These are phyloP conservation scores for Drosophila melanogaster DNA, from an alignment of 1,140 invertebrate species.

Conservation along the genomic window DNA sequence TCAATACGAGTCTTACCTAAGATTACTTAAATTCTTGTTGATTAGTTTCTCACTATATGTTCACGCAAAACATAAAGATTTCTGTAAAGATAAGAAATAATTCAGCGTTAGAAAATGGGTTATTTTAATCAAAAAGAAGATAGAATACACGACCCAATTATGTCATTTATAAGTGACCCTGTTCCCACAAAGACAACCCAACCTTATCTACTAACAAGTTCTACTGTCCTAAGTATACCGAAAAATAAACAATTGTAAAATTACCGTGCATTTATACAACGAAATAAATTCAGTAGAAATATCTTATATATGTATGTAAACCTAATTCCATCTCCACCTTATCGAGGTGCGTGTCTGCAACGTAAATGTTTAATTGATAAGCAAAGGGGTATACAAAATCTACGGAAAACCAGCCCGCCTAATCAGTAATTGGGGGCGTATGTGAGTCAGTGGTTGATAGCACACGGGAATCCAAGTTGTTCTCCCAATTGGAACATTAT, in stretches of 20 bases:
- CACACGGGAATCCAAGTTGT: conserved; percentile 18
- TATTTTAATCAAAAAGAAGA: conserved; percentile 26
- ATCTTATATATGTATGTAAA: background rate
- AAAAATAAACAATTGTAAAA: conserved; percentile 20
- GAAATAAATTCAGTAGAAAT: conserved; percentile 12
- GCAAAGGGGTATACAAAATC: conserved; percentile 13
- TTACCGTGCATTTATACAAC: conserved; percentile 13
- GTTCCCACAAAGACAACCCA: conserved; percentile 18
- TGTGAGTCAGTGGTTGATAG: conserved; percentile 40
- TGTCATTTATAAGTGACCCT: conserved; percentile 17
- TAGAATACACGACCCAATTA: conserved; percentile 17
- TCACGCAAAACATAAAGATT: conserved; percentile 36
- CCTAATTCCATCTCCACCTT: conserved; percentile 13
- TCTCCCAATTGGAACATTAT: conserved; percentile 8
- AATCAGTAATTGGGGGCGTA: conserved; percentile 46
- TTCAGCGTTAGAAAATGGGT: background rate
- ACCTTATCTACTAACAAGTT: conserved; percentile 28
- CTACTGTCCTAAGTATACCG: conserved; percentile 12
- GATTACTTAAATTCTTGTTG: background rate
- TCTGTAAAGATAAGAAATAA: conserved; percentile 46
- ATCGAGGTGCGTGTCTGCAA: conserved; percentile 36
- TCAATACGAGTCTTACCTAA: conserved; percentile 36
- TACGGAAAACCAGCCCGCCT: conserved; percentile 25
- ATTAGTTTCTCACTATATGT: conserved; percentile 56
- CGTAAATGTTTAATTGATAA: conserved; percentile 47